Evolutionary conservation across 2,888 invertebrate species (phyloP), one percentile per base, ranked within the genome.

Genomic region (Caenorhabditis imperialis): DNA sequence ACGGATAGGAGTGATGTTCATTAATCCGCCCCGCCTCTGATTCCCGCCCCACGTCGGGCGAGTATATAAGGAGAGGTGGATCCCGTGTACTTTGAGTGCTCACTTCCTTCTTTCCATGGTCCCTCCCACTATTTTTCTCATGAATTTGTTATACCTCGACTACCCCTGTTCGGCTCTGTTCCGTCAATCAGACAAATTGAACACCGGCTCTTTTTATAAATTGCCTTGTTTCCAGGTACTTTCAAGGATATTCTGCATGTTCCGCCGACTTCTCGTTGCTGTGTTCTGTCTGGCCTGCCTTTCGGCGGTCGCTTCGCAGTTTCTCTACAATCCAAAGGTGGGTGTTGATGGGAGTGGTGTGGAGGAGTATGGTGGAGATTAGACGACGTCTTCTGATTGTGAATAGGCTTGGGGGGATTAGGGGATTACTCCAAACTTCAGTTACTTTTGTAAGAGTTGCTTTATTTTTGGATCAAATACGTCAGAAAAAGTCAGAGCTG

Each of bases 241-340:
- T 30, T 30, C 30, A 67, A 53, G 58, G 23, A 60, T 47, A n/a
- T 60, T 71, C 71, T 62, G 62, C 65, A 74, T 74, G 74, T 74
- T 74, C 35, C 74, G 61, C 57, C 67, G 62, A 55, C 58, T 74
- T 57, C 45, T 67, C 35, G 45, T 69, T 60, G 74, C 55, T 40
- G 51, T 67, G 38, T 62, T 74, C 57, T 69, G 61, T 53, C 44
- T 74, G 16, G 45, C 50, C 53, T 67, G 67, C 62, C 60, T 67
- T 42, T 62, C 74, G 58, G 54, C 67, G 23, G 67, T 55, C 7
- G 20, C 53, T 20, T 50, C 74, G 20, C 67, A 74, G 35, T 67
- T 67, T 42, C 30, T 58, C 33, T 62, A 54, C 54, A 67, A 73
- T 62, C 57, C 55, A 14, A 67, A 74, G 61, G 74, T 73, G 3